Evolutionary conservation across 2,113 vertebrate species (phyloP), one percentile per base, ranked within the genome.

Genomic region (Chaetura pelagica): DNA sequence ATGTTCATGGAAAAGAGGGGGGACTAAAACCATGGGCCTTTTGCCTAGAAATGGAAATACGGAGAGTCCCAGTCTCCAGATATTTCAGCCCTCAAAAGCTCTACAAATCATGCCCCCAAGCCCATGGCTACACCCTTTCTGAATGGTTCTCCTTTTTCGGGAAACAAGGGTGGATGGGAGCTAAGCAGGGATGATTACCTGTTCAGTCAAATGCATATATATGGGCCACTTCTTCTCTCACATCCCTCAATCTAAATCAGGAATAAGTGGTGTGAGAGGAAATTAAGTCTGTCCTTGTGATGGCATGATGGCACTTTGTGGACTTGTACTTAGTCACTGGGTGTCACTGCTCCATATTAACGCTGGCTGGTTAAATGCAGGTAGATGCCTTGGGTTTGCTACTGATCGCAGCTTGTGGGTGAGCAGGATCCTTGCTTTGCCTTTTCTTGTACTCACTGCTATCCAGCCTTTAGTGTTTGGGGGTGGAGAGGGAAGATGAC

Each of bases 341-440:
- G 27, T 30, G 20, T 14, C 4, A 2, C 27, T 68, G 34, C 26
- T 52, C 29, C 34, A 4, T 12, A 19, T 32, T 23, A 61, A 20
- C 32, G 44, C 34, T 64, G 58, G 10, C 58, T 83, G 24, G 11
- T 68, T 34, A 94, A 42, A 26, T 44, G 48, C 55, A 75, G 57
- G 52, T 48, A 57, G 16, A 44, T 15, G 7, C 82, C 35, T 29
- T 52, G 49, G 23, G 9, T 71, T 67, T 82, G 57, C 40, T 49
- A 32, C 57, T 0, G 0, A 38, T 0, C 40, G 52, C 42, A 75
- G 62, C 9, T 23, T 48, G 9, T 10, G 23, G 29, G 29, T 20
- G 15, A 73, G 24, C 84, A 59, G 52, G n/a, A 86, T 29, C 29
- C n/a, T 38, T 26, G 29, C 38, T 55, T 46, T 30, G 62, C n/a